Conservation (phyloP, 2,113 vertebrate genomes). For the Siniperca knerii region DNA sequence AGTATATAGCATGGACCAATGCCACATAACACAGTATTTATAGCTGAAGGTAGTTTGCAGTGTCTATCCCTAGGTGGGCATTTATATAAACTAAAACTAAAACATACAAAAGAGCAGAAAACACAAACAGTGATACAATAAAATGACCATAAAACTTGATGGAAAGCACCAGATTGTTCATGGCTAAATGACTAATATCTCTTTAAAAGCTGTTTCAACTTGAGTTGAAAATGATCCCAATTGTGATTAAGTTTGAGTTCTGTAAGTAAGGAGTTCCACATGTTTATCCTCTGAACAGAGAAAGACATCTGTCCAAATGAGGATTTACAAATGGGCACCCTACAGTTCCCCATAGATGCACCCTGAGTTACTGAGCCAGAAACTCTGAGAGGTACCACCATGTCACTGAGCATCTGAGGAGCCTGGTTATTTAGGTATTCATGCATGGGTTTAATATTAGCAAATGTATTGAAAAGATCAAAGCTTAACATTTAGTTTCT, state of each 20-base stretch:
- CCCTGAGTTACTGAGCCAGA: background rate
- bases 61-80: too few relatives aligned
- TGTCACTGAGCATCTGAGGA: background rate
- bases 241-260: background rate
- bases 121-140: background rate
- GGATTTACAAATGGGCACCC: background rate
- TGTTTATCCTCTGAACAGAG: background rate
- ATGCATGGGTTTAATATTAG: background rate
- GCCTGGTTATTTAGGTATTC: background rate
- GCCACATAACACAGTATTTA: background rate
- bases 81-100: background rate
- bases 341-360: background rate
- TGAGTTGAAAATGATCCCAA: background rate
- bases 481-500: background rate
- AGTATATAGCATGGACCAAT: too few relatives aligned
- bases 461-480: background rate
- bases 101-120: background rate
- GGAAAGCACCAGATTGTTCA: background rate
- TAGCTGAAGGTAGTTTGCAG: background rate
- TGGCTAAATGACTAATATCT: background rate
- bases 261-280: background rate
- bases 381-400: background rate
- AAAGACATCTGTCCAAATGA: background rate
- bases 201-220: background rate
- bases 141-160: background rate